Conservation (phyloP, 2,888 invertebrate species). For the Euzetes globulus region DNA sequence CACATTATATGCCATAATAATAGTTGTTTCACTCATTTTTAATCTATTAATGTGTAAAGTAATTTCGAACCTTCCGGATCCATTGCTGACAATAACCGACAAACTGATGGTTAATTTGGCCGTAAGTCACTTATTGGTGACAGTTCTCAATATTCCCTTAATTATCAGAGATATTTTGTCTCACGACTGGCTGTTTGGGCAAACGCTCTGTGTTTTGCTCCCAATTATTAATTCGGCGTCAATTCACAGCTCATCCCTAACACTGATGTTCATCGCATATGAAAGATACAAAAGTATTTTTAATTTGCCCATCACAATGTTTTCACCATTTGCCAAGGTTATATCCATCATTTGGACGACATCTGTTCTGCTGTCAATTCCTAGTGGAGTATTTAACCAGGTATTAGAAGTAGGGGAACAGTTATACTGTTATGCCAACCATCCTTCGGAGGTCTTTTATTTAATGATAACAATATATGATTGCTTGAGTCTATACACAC, state of each 20-base stretch:
- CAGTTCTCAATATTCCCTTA: conserved; percentile 49
- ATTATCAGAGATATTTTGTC: conserved; percentile 48
- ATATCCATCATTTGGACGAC: too few species aligned
- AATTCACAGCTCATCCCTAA: conserved; percentile 8
- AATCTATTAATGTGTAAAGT: conserved; percentile 52
- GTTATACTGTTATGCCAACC: too few species aligned
- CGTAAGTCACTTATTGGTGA: conserved; percentile 48
- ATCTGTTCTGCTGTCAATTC: too few species aligned
- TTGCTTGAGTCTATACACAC: too few species aligned
- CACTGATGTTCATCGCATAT: conserved; percentile 33
- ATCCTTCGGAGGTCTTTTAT: too few species aligned
- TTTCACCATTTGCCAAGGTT: too few species aligned
- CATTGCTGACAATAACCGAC: conserved; percentile 54
- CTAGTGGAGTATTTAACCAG: too few species aligned
- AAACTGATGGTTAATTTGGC: conserved; percentile 55
- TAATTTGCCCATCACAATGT: too few species aligned
- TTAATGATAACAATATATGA: too few species aligned
- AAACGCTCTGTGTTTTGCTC: conserved; percentile 48
- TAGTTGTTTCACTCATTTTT: conserved; percentile 49
- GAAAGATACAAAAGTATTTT: too few species aligned
- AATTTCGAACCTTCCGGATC: conserved; percentile 51
- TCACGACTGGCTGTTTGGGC: conserved; percentile 51
- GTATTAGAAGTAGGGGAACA: too few species aligned
- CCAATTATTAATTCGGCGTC: conserved; percentile 47
- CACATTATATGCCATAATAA: conserved; percentile 51